Percentiles rank a stretch among this genome's conserved stretches.
Evolutionary conservation across 2,888 invertebrate genomes (phyloP).

Genomic region (Chironomus tentans): DNA sequence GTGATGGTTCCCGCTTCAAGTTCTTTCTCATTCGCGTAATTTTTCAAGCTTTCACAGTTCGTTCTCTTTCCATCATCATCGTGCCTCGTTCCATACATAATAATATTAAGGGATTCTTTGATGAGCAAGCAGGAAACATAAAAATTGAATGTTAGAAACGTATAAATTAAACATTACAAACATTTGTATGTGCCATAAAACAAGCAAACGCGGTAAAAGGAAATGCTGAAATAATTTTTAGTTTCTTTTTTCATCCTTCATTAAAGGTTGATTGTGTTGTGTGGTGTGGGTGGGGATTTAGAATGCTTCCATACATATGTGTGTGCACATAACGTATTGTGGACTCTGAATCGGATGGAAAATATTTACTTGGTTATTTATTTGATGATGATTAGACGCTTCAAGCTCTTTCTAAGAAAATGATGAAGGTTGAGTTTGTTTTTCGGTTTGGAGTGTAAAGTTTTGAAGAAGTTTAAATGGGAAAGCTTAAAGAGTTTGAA

Average conservation of each 20-base stretch:
- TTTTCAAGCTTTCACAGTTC: neutral
- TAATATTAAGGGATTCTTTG: neutral
- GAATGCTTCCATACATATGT: neutral
- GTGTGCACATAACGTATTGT: neutral
- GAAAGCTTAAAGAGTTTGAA: no score
- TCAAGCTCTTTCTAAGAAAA: no score
- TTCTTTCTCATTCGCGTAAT: neutral
- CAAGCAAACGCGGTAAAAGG: neutral
- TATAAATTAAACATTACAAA: constrained; percentile 4
- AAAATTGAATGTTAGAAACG: neutral
- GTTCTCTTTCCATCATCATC: neutral
- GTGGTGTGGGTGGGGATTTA: neutral
- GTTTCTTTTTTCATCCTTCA: neutral
- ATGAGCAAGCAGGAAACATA: constrained; percentile 4
- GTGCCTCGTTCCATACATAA: neutral
- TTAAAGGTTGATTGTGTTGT: neutral
- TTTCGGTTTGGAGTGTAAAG: no score
- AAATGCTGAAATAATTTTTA: neutral
- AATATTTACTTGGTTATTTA: no score
- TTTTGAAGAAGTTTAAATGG: no score
- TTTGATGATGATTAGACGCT: no score
- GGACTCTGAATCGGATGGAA: neutral
- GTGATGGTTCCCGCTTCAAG: neutral
- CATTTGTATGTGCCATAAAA: constrained; percentile 2
- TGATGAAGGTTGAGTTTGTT: no score